These are phyloP conservation scores for Andrena bicolor DNA, from an alignment of 2,888 invertebrate species.

Conservation along the genomic window DNA sequence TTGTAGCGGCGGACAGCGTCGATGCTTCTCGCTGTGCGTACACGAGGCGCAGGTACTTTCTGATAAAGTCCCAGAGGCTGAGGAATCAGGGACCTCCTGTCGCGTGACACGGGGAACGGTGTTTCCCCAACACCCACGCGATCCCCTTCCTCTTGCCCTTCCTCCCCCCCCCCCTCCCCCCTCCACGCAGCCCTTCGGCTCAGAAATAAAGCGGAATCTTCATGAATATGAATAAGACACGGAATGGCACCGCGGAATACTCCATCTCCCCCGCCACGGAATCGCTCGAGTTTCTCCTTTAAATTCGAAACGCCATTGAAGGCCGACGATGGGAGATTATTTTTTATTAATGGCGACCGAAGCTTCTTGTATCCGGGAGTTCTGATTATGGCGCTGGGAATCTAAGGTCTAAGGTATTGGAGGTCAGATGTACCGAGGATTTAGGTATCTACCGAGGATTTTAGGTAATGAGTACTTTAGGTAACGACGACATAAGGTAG, in stretches of 20 bases:
- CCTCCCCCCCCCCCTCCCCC: background rate
- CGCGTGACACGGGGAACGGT: constrained; percentile 62
- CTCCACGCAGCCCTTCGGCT: constrained; percentile 8
- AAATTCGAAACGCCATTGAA: constrained; percentile 46
- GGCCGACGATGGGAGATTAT: constrained; percentile 35
- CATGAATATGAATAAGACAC: constrained; percentile 69
- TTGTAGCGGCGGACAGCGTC: constrained; percentile 27
- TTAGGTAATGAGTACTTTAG: no score
- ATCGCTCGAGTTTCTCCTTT: constrained; percentile 50
- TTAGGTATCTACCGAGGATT: no score
- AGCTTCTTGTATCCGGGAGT: background rate
- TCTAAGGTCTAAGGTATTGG: no score
- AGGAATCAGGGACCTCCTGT: constrained; percentile 61
- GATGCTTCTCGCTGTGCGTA: constrained; percentile 44
- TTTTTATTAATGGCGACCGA: constrained; percentile 34
- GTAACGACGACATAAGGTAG: no score
- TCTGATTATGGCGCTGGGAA: no score
- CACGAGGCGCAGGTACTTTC: constrained; percentile 18
- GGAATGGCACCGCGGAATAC: constrained; percentile 48
- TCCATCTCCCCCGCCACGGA: constrained; percentile 13
- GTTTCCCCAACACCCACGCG: constrained; percentile 61
- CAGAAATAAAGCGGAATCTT: constrained; percentile 61
- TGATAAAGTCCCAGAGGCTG: constrained; percentile 55
- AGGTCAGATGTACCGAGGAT: no score
- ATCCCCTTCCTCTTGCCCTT: background rate